A percentile compares a stretch with the other conserved stretches of the same genome.
phyloP scores from a whole-genome alignment of 23 tunicate species.

The Halocynthia roretzi region DNA sequence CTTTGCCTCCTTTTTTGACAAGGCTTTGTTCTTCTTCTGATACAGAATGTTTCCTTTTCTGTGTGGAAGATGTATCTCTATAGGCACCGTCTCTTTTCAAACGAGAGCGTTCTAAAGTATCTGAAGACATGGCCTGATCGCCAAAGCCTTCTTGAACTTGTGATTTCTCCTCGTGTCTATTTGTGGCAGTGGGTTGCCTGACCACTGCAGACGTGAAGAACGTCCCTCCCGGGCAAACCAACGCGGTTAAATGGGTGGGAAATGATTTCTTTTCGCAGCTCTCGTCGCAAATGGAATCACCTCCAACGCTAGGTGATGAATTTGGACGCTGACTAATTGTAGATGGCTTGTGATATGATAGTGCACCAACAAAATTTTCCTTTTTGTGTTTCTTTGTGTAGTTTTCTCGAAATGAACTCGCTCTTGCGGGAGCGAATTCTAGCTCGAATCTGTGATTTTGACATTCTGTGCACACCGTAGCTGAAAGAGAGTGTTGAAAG shows the following conservation, averaged over 20 bases:
- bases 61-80: neutral
- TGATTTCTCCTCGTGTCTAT: neutral
- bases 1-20: neutral
- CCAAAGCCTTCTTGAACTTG: neutral
- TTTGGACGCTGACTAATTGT: neutral
- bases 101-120: neutral
- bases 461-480: slow-evolving; percentile 18
- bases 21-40: slow-evolving; percentile 1
- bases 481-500: neutral
- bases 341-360: slow-evolving; percentile 26
- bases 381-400: slow-evolving; percentile 12
- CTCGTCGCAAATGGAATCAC: neutral
- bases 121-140: neutral
- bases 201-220: neutral
- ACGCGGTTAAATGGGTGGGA: neutral
- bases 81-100: neutral
- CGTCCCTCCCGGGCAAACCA: no score
- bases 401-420: neutral
- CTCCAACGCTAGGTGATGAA: neutral
- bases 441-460: slow-evolving; percentile 2
- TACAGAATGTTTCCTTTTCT: slow-evolving; percentile 5
- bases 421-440: neutral
- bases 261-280: slow-evolving; percentile 1
- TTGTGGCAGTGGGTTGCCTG: neutral
- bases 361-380: slow-evolving; percentile 10